Percentiles rank a stretch among this genome's conserved stretches.
Evolutionary conservation across 2,113 vertebrate species (phyloP).

Genomic region (Sigmodon hispidus): DNA sequence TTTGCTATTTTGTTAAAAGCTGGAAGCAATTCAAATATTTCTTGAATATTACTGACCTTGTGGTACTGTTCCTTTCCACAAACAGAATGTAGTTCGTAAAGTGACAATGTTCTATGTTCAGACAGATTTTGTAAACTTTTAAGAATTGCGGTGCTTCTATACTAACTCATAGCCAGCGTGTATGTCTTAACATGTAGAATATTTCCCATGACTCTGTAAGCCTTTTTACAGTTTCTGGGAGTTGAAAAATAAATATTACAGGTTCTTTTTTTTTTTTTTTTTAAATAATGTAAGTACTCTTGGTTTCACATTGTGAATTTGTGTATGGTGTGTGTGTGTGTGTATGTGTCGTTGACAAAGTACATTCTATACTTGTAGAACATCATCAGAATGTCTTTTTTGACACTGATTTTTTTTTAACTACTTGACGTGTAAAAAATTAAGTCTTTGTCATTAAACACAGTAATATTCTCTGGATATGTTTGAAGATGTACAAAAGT

Average conservation of each 20-base stretch:
- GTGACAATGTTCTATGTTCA: conserved; percentile 74
- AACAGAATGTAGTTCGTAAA: conserved; percentile 77
- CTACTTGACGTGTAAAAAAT: conserved; percentile 33
- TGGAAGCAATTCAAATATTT: conserved; percentile 75
- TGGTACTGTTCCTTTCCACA: conserved; percentile 63
- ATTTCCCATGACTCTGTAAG: conserved; percentile 47
- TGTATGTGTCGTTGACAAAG: background rate
- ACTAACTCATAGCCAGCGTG: conserved; percentile 36
- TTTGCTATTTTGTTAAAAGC: conserved; percentile 67
- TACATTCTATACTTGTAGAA: background rate
- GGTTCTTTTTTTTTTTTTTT: background rate
- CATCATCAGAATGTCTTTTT: background rate
- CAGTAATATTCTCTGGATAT: conserved; percentile 12
- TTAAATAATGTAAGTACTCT: conserved; percentile 57
- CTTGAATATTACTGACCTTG: conserved; percentile 67
- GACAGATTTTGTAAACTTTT: conserved; percentile 78
- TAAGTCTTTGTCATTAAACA: conserved; percentile 28
- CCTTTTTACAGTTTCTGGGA: conserved; percentile 59
- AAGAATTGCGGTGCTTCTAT: conserved; percentile 69
- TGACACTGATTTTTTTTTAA: background rate
- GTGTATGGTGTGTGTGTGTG: too few relatives aligned
- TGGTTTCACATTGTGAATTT: conserved; percentile 57
- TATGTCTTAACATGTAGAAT: conserved; percentile 76
- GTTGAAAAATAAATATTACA: conserved; percentile 55
- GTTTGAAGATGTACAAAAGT: background rate